Base-by-base conservation (phyloP, 2,888 invertebrate genomes). In the Cerastoderma edule region DNA sequence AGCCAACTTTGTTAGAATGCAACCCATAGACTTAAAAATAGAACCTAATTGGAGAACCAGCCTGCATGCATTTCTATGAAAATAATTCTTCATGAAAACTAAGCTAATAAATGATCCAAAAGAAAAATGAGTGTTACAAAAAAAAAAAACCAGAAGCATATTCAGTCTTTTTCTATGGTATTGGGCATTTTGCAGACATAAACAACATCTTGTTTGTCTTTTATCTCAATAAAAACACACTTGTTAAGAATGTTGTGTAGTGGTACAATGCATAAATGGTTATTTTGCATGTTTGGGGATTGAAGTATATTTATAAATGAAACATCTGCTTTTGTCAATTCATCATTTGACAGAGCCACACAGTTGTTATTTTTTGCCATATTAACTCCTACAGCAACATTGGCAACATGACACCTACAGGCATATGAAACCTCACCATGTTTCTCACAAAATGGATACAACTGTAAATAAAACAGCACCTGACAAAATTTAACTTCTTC, bases 181-280 rank as follows among this genome's bases (percentile, higher is more conserved):
- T 63, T 63, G 16, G 63, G 63, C 63, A 63, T 63, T 63, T 63
- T 63, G 24, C 63, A 63, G 22, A 39, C 63, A 63, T 63, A 35
- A 13, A 63, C 44, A 27, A 56, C 6, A 33, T 32, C 33, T 6
- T n/a, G 13, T 39, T 33, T 32, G 32, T 63, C 63, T 5, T 39
- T 27, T 16, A 63, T 63, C 5, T 63, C 63, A 10, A 63, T 24
- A n/a, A 63, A 39, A 22, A 63, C 63, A 39, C 63, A 63, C 24
- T 63, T 63, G 22, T 63, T 16, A 33, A 63, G 24, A 35, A 63
- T 63, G 6, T 6, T 5, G 3, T 35, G n/a, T 16, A 63, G 24
- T 63, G 63, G 63, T 16, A 63, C 39, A 63, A 63, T 27, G 10
- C 5, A 32, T 22, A 35, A 39, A 5, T 35, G 5, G 16, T 33